Evolutionary conservation across 37 sponge, comb jelly and placozoan species (phyloP).

Genomic region (Lycopodina hypogea): DNA sequence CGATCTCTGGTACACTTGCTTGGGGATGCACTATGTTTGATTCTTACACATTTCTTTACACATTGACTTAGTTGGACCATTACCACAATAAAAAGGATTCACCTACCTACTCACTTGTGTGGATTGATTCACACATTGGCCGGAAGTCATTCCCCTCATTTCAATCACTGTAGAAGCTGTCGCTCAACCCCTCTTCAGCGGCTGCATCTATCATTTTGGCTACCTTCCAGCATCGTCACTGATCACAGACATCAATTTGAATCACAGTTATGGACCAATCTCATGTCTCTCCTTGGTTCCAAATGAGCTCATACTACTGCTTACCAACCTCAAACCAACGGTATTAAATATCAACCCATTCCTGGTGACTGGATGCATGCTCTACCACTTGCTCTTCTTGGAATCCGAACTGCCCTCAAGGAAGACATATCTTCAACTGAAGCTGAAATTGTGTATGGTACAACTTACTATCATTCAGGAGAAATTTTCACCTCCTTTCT

Average conservation of each 20-base stretch:
- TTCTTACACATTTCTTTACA: constrained; percentile 49
- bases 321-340: constrained; percentile 61
- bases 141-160: constrained; percentile 52
- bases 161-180: constrained; percentile 56
- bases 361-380: constrained; percentile 53
- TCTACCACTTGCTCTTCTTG: constrained; percentile 57
- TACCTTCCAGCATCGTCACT: constrained; percentile 54
- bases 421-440: constrained; percentile 53
- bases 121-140: constrained; percentile 53
- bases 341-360: constrained; percentile 42
- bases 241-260: constrained; percentile 66
- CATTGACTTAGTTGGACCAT: constrained; percentile 66
- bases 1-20: constrained; percentile 41
- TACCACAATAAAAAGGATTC: constrained; percentile 51
- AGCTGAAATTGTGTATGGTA: constrained; percentile 78
- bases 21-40: constrained; percentile 49
- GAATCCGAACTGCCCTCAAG: constrained; percentile 64
- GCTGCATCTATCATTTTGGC: constrained; percentile 61
- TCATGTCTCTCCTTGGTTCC: constrained; percentile 50
- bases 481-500: constrained; percentile 46
- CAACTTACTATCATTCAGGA: constrained; percentile 65
- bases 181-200: constrained; percentile 36
- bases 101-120: constrained; percentile 55
- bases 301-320: constrained; percentile 53
- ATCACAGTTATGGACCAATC: constrained; percentile 28